Base-by-base conservation (phyloP, 2,113 vertebrate genomes). In the Illadopsis cleaveri region DNA sequence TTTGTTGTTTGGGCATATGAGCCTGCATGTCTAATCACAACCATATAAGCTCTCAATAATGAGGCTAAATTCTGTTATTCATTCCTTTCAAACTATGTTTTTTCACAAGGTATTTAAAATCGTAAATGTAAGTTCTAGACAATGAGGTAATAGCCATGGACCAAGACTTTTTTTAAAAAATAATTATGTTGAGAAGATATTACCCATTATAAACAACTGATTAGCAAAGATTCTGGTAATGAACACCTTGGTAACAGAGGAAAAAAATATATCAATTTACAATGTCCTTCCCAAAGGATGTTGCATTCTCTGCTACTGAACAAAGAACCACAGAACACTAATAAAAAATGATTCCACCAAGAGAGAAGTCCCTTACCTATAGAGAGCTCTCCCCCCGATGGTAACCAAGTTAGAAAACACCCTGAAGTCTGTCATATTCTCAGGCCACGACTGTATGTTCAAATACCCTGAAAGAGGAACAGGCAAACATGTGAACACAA, bases 371-470 rank as follows among this genome's bases (percentile, higher is more conserved):
- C 25, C 86, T 62, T 95, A 99, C 99, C 99, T 99, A 80, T 99
- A 99, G 11, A 99, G 98, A 19, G 99, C 98, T 97, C 99, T 96
- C 71, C 99, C 99, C 38, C 99, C 99, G 1, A 99, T 99, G 51
- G 99, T 99, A 48, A 98, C 98, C 94, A 99, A 97, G 96, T 99
- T 99, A 48, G 99, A 99, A 91, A 99, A 99, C 40, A 99, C 99
- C 65, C 98, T 98, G 96, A 99, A 98, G 96, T 99, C 99, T 1
- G 99, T 99, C 99, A 99, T 99, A 89, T 99, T 99, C 96, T 99
- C 98, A 9, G 99, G 99, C 99, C 99, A 99, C 0, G 99, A 99
- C 69, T 99, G 99, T 93, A 99, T 99, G 91, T 99, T 99, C 93
- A 99, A 97, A 95, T 98, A 99, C 58, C 99, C 99, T 99, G 65